These are phyloP conservation scores for Lamprologus speciosus DNA, from an alignment of 2,113 vertebrate genomes.

Conservation along the genomic window DNA sequence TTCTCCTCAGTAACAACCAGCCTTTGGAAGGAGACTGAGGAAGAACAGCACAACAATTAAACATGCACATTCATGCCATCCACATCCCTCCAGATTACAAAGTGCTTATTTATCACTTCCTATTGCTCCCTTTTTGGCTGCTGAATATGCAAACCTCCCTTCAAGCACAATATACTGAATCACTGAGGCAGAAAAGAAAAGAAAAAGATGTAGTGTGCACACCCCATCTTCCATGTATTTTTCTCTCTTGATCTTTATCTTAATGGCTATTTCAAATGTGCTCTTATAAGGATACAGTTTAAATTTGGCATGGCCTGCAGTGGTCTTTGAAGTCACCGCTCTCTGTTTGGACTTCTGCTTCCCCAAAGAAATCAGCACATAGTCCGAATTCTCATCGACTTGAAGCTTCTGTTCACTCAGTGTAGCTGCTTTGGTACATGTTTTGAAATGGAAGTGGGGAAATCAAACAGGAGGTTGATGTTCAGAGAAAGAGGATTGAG, in stretches of 20 bases:
- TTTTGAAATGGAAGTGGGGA: background rate
- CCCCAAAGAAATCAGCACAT: background rate
- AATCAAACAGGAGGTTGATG: background rate
- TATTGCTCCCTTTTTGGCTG: background rate
- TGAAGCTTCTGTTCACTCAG: background rate
- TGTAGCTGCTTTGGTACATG: background rate
- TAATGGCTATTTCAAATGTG: background rate
- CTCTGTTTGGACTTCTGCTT: background rate
- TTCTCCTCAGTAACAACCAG: constrained; percentile 19
- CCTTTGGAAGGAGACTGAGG: background rate
- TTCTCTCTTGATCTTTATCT: background rate
- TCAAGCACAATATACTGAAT: background rate
- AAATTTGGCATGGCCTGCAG: background rate
- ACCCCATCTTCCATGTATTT: background rate
- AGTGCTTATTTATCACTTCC: background rate
- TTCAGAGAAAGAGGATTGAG: background rate
- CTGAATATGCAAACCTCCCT: background rate
- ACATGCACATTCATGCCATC: background rate
- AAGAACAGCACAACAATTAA: background rate
- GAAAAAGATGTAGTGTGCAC: background rate
- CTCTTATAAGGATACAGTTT: background rate
- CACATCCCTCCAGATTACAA: background rate
- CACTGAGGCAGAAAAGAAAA: background rate
- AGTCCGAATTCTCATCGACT: background rate
- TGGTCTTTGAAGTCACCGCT: background rate